Conservation (phyloP, 1,140 invertebrate genomes). For the Pseudomyrmex sp. region DNA sequence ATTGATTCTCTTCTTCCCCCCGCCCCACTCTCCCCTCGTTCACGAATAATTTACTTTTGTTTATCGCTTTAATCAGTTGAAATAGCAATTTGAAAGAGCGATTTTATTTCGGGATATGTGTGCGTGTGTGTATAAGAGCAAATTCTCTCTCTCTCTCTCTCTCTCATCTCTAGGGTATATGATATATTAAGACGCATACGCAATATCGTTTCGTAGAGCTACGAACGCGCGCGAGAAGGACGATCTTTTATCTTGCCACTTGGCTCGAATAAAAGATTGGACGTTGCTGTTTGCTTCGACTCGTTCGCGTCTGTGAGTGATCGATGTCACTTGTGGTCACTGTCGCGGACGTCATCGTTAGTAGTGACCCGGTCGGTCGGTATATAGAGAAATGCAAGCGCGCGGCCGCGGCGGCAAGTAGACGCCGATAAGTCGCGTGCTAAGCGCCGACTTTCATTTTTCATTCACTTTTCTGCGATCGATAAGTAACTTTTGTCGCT, state of each 20-base stretch:
- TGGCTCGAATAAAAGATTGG: conserved; percentile 41
- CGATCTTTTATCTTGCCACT: not conserved
- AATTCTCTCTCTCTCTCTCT: not conserved
- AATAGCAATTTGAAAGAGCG: not conserved
- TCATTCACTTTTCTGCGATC: conserved; percentile 62
- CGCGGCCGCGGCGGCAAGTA: conserved; percentile 23
- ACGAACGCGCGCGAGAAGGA: not conserved
- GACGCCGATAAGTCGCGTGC: conserved; percentile 62
- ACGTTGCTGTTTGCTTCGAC: conserved; percentile 4
- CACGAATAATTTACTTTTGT: not conserved
- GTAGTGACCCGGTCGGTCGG: conserved; percentile 41
- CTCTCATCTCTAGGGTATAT: too few relatives aligned
- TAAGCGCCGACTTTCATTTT: conserved; percentile 60
- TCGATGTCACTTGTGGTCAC: conserved; percentile 62
- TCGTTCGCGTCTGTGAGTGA: conserved; percentile 22
- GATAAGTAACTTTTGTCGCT: conserved; percentile 23
- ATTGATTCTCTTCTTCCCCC: not conserved
- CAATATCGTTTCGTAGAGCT: too few relatives aligned
- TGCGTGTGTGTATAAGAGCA: too few relatives aligned
- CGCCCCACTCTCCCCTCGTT: not conserved
- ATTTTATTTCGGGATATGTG: not conserved
- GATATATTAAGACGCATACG: too few relatives aligned
- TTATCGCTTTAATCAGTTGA: conserved; percentile 6
- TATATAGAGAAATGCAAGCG: not conserved
- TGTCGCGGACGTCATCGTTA: conserved; percentile 65